Evolutionary conservation across 2,797 vertebrate genomes (phyloP), one percentile per base, ranked within the genome.

Genomic region (Dryobates pubescens): DNA sequence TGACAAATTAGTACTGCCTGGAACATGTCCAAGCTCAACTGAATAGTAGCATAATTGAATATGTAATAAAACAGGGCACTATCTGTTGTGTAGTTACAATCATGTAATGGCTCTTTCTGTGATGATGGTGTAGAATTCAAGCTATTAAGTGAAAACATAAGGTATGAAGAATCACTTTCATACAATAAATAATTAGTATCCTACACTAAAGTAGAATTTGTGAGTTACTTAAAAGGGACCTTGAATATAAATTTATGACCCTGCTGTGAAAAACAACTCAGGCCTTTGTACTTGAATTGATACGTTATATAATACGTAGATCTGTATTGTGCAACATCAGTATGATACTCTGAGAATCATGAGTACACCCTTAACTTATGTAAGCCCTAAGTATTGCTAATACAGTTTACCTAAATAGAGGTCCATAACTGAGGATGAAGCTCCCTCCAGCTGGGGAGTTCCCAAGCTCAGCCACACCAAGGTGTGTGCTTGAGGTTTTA

Each of bases 281-380:
- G 75, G 90, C 81, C 86, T 93, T 92, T 92, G 79, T 63, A 82
- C 72, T 77, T 85, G 53, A 84, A 82, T 68, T 88, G 75, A 63
- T 64, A 41, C 53, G 36, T 93, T 79, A 62, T 82, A 68, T 81
- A 92, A 91, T 72, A 85, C 29, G 24, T n/a, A 65, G 56, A n/a
- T 17, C 11, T 57, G 9, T 59, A 53, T 85, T 85, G 62, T 38
- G 78, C 81, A 94, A 91, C 3, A 17, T 5, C 90, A 41, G 22
- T 58, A 58, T 2, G 18, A 58, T 77, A 86, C 17, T 9, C 29
- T 29, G 36, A 71, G 29, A 85, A 80, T 63, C 51, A 34, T 53
- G 54, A 82, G 41, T 36, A 32, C 30, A 24, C 51, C 88, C 41
- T 49, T 71, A 81, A 78, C 63, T 76, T 18, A 22, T 38, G 29